Base-by-base conservation (phyloP, 2,888 invertebrate species). In the Alloscopus bannaensis region DNA sequence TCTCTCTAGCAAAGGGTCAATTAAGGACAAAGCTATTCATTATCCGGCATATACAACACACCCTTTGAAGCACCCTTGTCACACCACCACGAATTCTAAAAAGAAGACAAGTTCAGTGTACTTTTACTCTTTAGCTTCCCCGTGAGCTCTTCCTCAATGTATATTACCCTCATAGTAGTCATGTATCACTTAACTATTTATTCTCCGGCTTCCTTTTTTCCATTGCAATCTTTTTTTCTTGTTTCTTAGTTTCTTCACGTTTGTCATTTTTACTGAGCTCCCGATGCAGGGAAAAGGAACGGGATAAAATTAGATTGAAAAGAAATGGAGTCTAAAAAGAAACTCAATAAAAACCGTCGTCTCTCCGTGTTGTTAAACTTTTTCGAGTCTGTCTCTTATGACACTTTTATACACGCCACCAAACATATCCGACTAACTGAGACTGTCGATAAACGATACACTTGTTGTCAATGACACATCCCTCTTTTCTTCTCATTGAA, bases 231-330 rank as follows among this genome's bases (percentile, higher is more conserved):
- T n/a, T n/a, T n/a, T n/a, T n/a, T n/a, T n/a, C n/a, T n/a, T n/a
- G n/a, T n/a, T n/a, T n/a, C n/a, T n/a, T n/a, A n/a, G n/a, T n/a
- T 16, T 45, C n/a, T 45, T 45, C 18, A 45, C 45, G 13, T 45
- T 45, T 45, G 45, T 45, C 45, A 45, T 45, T 45, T 45, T 45
- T n/a, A n/a, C n/a, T n/a, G n/a, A n/a, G n/a, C n/a, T n/a, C n/a
- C n/a, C n/a, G n/a, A n/a, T n/a, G n/a, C n/a, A 45, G 45, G n/a
- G 45, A 16, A 45, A 45, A 45, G 18, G 8, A 36, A 36, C 36
- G 36, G 45, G 45, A 16, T 18, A 45, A 45, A 45, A 45, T 45
- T 45, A 45, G 45, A 36, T 8, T 36, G 8, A 36, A 8, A 36
- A 36, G 36, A 36, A 36, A 13, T 36, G 36, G 8, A 36, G 8